Conservation (phyloP, 2,888 invertebrate genomes). For the Andricus quercusramuli region DNA sequence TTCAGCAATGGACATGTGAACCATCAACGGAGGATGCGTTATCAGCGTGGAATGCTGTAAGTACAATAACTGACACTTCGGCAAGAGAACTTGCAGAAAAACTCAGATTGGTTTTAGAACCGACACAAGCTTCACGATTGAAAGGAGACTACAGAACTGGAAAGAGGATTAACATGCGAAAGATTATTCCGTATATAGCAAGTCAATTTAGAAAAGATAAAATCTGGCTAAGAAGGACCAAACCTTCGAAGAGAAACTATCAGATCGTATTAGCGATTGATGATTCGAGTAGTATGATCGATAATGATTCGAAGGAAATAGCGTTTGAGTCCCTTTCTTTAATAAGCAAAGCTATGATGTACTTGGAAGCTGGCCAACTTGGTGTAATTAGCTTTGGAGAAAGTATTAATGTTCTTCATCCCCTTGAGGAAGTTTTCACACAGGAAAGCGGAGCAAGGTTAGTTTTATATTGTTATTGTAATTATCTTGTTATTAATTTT, state of each 20-base stretch:
- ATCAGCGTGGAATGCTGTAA: conserved; percentile 83
- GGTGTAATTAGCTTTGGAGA: conserved; percentile 96
- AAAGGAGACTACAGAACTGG: conserved; percentile 98
- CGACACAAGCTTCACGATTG: conserved; percentile 93
- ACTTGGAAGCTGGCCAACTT: conserved; percentile 96
- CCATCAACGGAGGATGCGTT: conserved; percentile 79
- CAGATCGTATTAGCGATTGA: conserved; percentile 98
- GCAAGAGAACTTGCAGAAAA: conserved; percentile 96
- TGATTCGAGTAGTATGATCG: conserved; percentile 95
- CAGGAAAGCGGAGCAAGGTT: conserved; percentile 90
- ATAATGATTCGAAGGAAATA: conserved; percentile 92
- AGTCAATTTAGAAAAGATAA: conserved; percentile 99
- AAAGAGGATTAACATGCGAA: conserved; percentile 98
- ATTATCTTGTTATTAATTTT: neutral
- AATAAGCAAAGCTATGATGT: conserved; percentile 91
- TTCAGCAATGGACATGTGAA: conserved; percentile 68
- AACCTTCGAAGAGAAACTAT: conserved; percentile 96
- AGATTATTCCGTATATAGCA: conserved; percentile 98
- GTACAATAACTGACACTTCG: conserved; percentile 82
- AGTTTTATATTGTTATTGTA: conserved; percentile 43
- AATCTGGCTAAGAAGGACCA: conserved; percentile 98
- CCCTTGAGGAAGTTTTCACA: conserved; percentile 91
- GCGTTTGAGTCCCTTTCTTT: conserved; percentile 97
- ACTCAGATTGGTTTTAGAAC: conserved; percentile 95
- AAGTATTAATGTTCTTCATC: conserved; percentile 90